These are phyloP conservation scores for Takifugu rubripes DNA, from an alignment of 2,797 vertebrate species.

Conservation along the genomic window DNA sequence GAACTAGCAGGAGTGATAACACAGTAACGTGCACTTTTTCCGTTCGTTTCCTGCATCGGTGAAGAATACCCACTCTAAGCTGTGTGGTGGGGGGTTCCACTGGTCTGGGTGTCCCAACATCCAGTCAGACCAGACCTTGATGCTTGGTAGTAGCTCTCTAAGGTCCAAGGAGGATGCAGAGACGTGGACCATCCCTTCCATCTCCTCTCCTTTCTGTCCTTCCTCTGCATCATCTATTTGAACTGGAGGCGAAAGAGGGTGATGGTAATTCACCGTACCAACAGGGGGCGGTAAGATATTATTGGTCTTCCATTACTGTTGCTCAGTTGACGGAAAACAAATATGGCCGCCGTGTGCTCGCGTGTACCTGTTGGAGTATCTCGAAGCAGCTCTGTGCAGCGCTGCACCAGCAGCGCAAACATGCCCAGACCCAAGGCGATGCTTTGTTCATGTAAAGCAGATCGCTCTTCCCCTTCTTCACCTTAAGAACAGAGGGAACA, in stretches of 20 bases:
- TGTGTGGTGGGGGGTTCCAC: slow-evolving; percentile 94
- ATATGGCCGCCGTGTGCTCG: not conserved
- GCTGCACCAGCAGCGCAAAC: slow-evolving; percentile 89
- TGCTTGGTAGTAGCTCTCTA: slow-evolving; percentile 90
- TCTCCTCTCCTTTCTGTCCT: slow-evolving; percentile 61
- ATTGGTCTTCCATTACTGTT: too few relatives aligned
- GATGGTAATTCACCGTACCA: not conserved
- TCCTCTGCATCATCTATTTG: slow-evolving; percentile 58
- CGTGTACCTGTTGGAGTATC: slow-evolving; percentile 73
- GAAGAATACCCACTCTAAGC: slow-evolving; percentile 70
- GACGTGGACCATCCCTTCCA: slow-evolving; percentile 85
- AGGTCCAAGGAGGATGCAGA: slow-evolving; percentile 86
- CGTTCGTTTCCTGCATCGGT: not conserved
- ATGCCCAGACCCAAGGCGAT: slow-evolving; percentile 88
- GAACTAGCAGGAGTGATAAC: not conserved
- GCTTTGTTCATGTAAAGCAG: slow-evolving; percentile 90
- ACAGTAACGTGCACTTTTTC: not conserved
- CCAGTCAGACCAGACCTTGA: slow-evolving; percentile 99
- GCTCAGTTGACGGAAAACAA: too few relatives aligned
- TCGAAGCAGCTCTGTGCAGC: slow-evolving; percentile 86
- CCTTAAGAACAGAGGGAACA: slow-evolving; percentile 40
- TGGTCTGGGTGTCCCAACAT: slow-evolving; percentile 95
- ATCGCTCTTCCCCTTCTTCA: slow-evolving; percentile 81
- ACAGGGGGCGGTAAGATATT: too few relatives aligned
- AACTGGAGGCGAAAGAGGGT: slow-evolving; percentile 36